These are phyloP conservation scores for Baccha elongata DNA, from an alignment of 2,888 invertebrate genomes.

Conservation along the genomic window DNA sequence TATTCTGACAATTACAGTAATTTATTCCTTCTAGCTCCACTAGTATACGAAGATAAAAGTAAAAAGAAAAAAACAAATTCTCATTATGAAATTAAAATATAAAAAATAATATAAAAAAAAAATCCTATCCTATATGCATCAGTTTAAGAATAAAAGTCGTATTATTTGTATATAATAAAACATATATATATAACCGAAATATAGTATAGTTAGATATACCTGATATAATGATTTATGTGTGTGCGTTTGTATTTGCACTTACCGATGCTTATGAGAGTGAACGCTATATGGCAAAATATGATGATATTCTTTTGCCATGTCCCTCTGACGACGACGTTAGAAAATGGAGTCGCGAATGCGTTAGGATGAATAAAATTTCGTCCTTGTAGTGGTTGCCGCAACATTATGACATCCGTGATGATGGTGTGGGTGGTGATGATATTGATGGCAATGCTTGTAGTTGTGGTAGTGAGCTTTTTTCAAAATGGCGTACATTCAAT, in stretches of 20 bases:
- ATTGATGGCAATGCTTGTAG: slow-evolving; percentile 42
- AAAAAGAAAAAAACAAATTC: slow-evolving; percentile 19
- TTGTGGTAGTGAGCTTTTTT: slow-evolving; percentile 74
- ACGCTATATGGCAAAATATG: slow-evolving; percentile 69
- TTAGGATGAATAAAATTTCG: slow-evolving; percentile 69
- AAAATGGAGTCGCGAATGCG: slow-evolving; percentile 75
- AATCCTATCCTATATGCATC: background rate
- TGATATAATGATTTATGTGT: slow-evolving; percentile 5
- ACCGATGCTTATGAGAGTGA: slow-evolving; percentile 67
- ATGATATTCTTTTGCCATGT: slow-evolving; percentile 71
- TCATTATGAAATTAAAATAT: slow-evolving; percentile 63
- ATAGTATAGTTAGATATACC: too few relatives aligned
- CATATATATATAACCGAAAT: slow-evolving; percentile 2
- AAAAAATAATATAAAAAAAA: slow-evolving; percentile 11
- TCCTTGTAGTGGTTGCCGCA: slow-evolving; percentile 70
- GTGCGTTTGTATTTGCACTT: slow-evolving; percentile 23
- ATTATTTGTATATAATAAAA: background rate
- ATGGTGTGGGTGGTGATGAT: slow-evolving; percentile 34
- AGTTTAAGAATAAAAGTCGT: slow-evolving; percentile 41
- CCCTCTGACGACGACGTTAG: slow-evolving; percentile 68
- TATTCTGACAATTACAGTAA: slow-evolving; percentile 70
- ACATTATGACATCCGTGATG: slow-evolving; percentile 74
- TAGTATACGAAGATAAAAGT: background rate
- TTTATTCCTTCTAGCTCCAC: slow-evolving; percentile 59
- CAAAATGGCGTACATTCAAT: slow-evolving; percentile 80